Base-by-base conservation (phyloP, 2,113 vertebrate species). In the Clarias magur region DNA sequence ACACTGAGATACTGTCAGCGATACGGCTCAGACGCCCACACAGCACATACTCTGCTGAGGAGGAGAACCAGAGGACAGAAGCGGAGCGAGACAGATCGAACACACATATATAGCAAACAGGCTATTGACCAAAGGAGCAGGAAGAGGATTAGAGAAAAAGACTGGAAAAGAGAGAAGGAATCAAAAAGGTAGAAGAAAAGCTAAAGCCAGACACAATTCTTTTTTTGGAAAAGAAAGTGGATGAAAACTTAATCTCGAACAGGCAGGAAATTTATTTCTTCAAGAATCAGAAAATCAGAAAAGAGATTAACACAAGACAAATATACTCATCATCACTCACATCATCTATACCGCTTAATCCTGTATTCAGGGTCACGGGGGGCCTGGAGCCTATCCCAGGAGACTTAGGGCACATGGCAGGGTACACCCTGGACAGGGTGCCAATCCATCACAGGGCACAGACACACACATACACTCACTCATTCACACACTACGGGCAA, bases 1-100 rank as follows among this genome's bases (percentile, higher is more conserved):
- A 87, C 84, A 84, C 82, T 53, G 80, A 83, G 85, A 90, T 88
- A 80, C 88, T 87, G 89, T 83, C 82, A 85, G 87, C 17, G 84
- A 86, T 90, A 90, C 42, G 78, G 87, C 85, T 87, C 84, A 84
- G 84, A 87, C 83, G 15, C 90, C 82, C 87, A 93, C 92, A 90
- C 91, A 92, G 79, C 80, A 83, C 86, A 87, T 81, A 78, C 81
- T 65, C 57, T 80, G 84, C 62, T 60, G 78, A 86, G 73, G 67
- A 85, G 25, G 76, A 81, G 85, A 86, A 54, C 57, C 27, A 79
- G 84, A 86, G 80, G 86, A 90, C 81, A 87, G 25, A 57, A 80
- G 80, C 13, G 38, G 84, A 91, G 86, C n/a, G 42, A 85, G 65
- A 62, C 59, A 82, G 59, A 11, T 10, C n/a, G 42, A 82, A 90